phyloP scores from a whole-genome alignment of 1,140 invertebrate species.

The Drosophila orena region DNA sequence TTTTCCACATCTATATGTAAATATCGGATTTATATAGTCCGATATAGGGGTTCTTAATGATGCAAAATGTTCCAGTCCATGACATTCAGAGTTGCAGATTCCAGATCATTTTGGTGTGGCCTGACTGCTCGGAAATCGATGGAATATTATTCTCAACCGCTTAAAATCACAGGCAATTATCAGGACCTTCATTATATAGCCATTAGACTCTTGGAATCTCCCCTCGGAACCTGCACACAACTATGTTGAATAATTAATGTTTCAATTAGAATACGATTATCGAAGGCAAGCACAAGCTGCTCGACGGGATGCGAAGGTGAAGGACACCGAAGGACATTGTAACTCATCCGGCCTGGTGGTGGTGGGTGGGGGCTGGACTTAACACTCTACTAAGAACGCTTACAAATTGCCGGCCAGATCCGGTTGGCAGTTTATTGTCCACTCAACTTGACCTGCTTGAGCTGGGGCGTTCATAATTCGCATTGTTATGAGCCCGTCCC shows the following conservation, averaged over 20 bases:
- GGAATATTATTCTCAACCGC: slow-evolving; percentile 9
- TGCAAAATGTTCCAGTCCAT: neutral
- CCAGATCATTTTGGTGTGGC: neutral
- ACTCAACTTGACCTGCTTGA: slow-evolving; percentile 69
- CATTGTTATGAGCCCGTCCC: slow-evolving; percentile 52
- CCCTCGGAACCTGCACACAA: slow-evolving; percentile 5
- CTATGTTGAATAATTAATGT: slow-evolving; percentile 76
- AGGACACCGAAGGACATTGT: slow-evolving; percentile 55
- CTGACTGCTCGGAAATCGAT: slow-evolving; percentile 14
- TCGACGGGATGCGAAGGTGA: slow-evolving; percentile 39
- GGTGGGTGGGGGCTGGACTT: slow-evolving; percentile 26
- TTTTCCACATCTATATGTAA: no score
- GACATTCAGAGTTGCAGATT: neutral
- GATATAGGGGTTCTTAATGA: no score
- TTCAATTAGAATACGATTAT: slow-evolving; percentile 80
- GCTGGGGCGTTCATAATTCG: slow-evolving; percentile 67
- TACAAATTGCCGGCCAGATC: slow-evolving; percentile 68
- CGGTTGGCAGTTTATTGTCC: slow-evolving; percentile 72
- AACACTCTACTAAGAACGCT: slow-evolving; percentile 64
- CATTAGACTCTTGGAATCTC: slow-evolving; percentile 38
- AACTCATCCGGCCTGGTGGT: slow-evolving; percentile 18
- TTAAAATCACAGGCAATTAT: slow-evolving; percentile 19
- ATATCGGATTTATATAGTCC: no score
- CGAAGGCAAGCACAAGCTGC: slow-evolving; percentile 38
- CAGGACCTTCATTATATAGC: slow-evolving; percentile 51